These are phyloP conservation scores for Rhingia rostrata DNA, from an alignment of 2,888 invertebrate genomes.

Conservation along the genomic window DNA sequence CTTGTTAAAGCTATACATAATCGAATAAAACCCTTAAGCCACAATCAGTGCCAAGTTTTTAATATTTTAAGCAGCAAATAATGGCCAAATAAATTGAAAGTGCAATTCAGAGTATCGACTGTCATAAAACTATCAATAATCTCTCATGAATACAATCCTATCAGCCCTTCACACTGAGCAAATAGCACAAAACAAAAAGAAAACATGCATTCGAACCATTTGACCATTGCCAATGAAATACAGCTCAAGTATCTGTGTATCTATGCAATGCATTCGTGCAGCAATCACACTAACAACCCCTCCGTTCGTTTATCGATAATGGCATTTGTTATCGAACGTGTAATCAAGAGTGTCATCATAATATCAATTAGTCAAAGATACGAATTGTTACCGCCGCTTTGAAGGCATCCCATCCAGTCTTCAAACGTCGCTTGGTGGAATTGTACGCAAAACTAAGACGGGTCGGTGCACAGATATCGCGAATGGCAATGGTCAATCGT, in stretches of 20 bases:
- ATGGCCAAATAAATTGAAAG: constrained; percentile 31
- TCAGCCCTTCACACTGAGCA: constrained; percentile 8
- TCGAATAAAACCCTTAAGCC: background rate
- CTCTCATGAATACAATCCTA: constrained; percentile 20
- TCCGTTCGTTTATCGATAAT: constrained; percentile 57
- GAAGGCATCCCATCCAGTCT: constrained; percentile 18
- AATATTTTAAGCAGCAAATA: background rate
- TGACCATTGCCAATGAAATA: constrained; percentile 55
- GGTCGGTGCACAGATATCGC: constrained; percentile 31
- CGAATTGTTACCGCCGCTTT: constrained; percentile 30
- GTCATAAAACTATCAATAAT: constrained; percentile 2
- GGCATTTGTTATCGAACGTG: constrained; percentile 62
- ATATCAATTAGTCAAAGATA: constrained; percentile 65
- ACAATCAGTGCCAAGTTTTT: background rate
- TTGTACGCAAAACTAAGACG: background rate
- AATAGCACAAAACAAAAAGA: background rate
- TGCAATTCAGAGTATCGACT: constrained; percentile 18
- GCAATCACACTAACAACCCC: constrained; percentile 15
- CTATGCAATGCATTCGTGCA: constrained; percentile 34
- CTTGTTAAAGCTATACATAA: background rate
- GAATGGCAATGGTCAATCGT: constrained; percentile 10
- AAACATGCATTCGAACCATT: background rate
- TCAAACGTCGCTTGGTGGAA: constrained; percentile 18
- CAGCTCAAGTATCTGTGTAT: constrained; percentile 23
- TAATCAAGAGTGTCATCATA: constrained; percentile 69